Percentiles rank a stretch among this genome's conserved stretches.
Conservation (phyloP, 2,888 invertebrate species). For the Aleiodes testaceus region DNA sequence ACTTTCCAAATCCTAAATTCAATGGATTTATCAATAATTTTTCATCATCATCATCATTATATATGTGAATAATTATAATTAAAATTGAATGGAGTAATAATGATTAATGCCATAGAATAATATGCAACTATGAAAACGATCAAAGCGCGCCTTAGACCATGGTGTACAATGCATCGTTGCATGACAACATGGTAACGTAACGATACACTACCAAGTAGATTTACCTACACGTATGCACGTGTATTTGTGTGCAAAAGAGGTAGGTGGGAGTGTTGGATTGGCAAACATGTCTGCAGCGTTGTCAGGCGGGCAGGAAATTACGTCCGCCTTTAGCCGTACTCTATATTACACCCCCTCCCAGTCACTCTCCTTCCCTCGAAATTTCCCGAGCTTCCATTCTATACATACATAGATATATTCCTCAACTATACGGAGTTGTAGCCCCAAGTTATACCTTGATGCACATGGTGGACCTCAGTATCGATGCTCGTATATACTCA, state of each 20-base stretch:
- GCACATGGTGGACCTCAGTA: conserved; percentile 19
- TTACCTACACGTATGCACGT: not conserved
- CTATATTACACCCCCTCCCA: conserved; percentile 63
- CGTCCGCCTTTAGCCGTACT: conserved; percentile 72
- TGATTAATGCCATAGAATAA: too few relatives aligned
- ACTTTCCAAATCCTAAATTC: conserved; percentile 25
- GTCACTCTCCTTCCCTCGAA: not conserved
- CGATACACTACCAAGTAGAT: conserved; percentile 39
- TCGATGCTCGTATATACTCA: not conserved
- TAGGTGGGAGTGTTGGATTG: conserved; percentile 64
- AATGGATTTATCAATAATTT: conserved; percentile 45
- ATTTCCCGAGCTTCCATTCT: not conserved
- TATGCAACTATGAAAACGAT: conserved; percentile 46
- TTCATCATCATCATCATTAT: too few relatives aligned
- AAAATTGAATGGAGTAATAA: too few relatives aligned
- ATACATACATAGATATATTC: conserved; percentile 5
- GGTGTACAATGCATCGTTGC: conserved; percentile 46
- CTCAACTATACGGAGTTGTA: not conserved
- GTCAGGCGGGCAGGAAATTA: conserved; percentile 72
- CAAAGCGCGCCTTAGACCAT: conserved; percentile 64
- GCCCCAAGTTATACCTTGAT: conserved; percentile 7
- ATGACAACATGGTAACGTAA: conserved; percentile 31
- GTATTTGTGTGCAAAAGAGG: conserved; percentile 21
- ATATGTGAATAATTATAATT: too few relatives aligned
- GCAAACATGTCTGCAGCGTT: conserved; percentile 71